Evolutionary conservation across 2,888 invertebrate species (phyloP), one percentile per base, ranked within the genome.

Genomic region (Epiblema foenella): DNA sequence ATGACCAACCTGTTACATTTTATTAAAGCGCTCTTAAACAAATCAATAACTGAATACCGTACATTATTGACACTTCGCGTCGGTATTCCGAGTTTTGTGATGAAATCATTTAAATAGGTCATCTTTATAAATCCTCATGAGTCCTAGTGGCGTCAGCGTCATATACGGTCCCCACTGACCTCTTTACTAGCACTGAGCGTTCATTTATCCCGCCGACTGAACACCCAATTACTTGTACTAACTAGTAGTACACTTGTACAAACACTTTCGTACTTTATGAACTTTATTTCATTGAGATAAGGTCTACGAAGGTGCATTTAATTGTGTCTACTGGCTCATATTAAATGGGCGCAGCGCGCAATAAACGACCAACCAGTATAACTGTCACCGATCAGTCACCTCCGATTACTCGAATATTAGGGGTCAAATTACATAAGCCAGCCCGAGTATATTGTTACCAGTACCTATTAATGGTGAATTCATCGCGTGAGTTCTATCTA

Each of bases 201-300:
- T 10, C 20, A 59, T 59, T 59, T 59, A 15, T 59, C 59, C 42
- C n/a, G 20, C 15, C 42, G 15, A 15, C 20, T 39, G 18, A 15
- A 20, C 42, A 20, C n/a, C 59, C 59, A 42, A 60, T 60, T 60
- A 60, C 42, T 9, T 42, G 46, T 24, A 24, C 59, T 60, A 46
- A 60, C n/a, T 57, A 29, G n/a, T n/a, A 17, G n/a, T 33, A n/a
- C 37, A n/a, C 57, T n/a, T 17, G 57, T 37, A 33, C 9, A 42
- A 7, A 42, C 42, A 51, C 51, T 51, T 18, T 15, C 17, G 51
- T 51, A 17, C 2, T 9, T 51, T 18, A 15, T 5, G n/a, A 51
- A 7, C n/a, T 9, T 9, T 17, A 51, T 18, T 51, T n/a, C 11
- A 51, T 51, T 18, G 18, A 15, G 42, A 42, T n/a, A 15, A 42